Base-by-base conservation (phyloP, 2,797 vertebrate species). In the Salmo trutta region DNA sequence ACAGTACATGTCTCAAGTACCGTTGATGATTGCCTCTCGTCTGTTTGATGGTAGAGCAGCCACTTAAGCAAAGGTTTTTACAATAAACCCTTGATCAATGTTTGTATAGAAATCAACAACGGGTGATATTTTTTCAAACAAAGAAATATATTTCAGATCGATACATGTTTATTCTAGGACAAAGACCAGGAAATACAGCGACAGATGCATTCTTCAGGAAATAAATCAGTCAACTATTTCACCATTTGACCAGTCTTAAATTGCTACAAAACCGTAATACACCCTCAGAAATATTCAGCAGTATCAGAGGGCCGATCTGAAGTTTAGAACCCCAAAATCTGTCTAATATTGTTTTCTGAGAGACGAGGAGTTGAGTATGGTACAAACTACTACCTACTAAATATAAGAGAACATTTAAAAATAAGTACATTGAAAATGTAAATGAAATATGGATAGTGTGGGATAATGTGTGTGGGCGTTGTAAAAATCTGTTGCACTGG, bases 61-160 rank as follows among this genome's bases (percentile, higher is more conserved):
- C 24, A 17, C 14, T 73, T 27, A 33, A 75, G 67, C 41, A 47
- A 68, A 67, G 79, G 80, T 84, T 76, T 78, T 81, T 75, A n/a
- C 67, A 69, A 19, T 33, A 67, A 69, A 6, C 5, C 31, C 67
- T 41, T 69, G 67, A 33, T 69, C 67, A 36, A 69, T 69, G 15
- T 69, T 10, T 69, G 67, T 17, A 69, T 69, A 36, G 29, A 36
- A 33, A 8, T 31, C 31, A 69, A 31, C 16, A 31, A 69, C 10
- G 41, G 41, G 10, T 12, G 41, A 47, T 47, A 12, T 47, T 47
- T 47, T 41, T 41, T 41, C 36, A 41, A 41, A 41, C 36, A 41
- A 10, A 41, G 36, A 41, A 41, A 41, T 41, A 2, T 10, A 10
- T 8, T 10, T 47, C 41, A 47, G 41, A 47, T 47, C 41, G 41